phyloP scores from a whole-genome alignment of 2,797 vertebrate species.

The Mergus octosetaceus region DNA sequence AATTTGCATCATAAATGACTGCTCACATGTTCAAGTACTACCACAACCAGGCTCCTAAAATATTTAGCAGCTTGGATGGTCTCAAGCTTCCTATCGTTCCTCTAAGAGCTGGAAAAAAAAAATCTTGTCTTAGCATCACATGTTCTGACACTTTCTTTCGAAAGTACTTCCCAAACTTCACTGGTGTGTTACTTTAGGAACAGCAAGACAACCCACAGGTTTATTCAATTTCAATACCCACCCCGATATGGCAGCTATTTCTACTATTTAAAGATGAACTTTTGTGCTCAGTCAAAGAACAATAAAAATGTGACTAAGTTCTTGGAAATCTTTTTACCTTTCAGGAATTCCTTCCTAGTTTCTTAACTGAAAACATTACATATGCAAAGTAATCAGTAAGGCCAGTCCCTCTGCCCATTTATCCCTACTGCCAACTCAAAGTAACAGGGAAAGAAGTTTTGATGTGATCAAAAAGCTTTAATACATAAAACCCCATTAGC shows the following conservation, averaged over 20 bases:
- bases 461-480: neutral
- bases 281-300: constrained; percentile 83
- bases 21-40: constrained; percentile 62
- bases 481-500: constrained; percentile 66
- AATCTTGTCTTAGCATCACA: constrained; percentile 66
- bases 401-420: constrained; percentile 73
- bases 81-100: constrained; percentile 73
- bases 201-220: constrained; percentile 94
- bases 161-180: constrained; percentile 73
- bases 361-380: neutral
- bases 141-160: constrained; percentile 65
- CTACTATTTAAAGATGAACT: constrained; percentile 83
- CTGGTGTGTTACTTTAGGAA: constrained; percentile 92
- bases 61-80: constrained; percentile 78
- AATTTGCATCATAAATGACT: constrained; percentile 74
- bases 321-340: constrained; percentile 79
- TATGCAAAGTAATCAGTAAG: constrained; percentile 30
- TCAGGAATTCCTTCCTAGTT: constrained; percentile 79
- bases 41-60: constrained; percentile 77
- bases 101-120: constrained; percentile 67
- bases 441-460: constrained; percentile 71
- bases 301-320: constrained; percentile 60
- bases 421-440: constrained; percentile 75
- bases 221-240: constrained; percentile 78
- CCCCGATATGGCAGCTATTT: constrained; percentile 79